These are phyloP conservation scores for Scolopax bukidnonensis DNA, from an alignment of 2,797 vertebrate genomes.

Conservation along the genomic window DNA sequence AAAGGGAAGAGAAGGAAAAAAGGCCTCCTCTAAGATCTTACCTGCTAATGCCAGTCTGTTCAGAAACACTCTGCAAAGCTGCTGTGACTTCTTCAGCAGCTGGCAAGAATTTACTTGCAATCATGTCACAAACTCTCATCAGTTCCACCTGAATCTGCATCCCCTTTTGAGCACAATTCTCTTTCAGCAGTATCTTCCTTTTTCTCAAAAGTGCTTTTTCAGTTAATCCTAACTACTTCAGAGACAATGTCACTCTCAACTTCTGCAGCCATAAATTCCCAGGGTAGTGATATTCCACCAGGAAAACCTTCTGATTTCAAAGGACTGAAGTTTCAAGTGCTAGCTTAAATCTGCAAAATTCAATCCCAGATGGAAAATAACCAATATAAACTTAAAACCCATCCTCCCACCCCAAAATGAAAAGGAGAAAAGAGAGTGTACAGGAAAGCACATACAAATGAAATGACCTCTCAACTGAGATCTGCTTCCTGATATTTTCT, in stretches of 20 bases:
- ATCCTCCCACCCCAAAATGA: background rate
- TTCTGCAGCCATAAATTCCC: background rate
- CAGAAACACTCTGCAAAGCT: background rate
- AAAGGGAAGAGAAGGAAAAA: background rate
- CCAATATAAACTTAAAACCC: background rate
- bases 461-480: background rate
- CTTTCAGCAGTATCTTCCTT: background rate
- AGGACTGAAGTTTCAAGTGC: background rate
- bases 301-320: background rate
- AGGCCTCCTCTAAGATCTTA: background rate
- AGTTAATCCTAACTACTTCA: background rate
- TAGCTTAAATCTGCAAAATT: background rate
- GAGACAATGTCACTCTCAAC: accelerated
- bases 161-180: background rate
- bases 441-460: background rate
- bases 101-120: background rate
- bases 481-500: background rate
- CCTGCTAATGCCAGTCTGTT: background rate
- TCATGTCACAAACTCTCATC: no score
- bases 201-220: background rate
- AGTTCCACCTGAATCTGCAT: background rate
- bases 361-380: background rate
- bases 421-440: background rate
- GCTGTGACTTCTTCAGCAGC: background rate
- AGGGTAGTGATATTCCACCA: background rate